Base-by-base conservation (phyloP, 1,140 invertebrate genomes). In the Saccostrea glomerata region DNA sequence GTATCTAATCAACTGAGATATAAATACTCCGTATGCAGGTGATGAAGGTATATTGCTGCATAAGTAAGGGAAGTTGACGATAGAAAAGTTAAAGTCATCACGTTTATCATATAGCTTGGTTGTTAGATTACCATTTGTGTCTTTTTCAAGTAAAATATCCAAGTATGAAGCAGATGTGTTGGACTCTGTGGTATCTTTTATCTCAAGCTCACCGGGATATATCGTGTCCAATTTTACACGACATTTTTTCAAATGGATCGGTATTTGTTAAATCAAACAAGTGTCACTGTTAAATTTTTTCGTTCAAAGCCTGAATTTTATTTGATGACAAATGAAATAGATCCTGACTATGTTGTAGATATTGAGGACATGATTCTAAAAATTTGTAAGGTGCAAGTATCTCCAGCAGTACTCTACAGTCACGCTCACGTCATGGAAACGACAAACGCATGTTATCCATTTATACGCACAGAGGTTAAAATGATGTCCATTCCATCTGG, bases 201-300 rank as follows among this genome's bases (percentile, higher is more conserved):
- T n/a, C n/a, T n/a, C n/a, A n/a, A n/a, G n/a, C n/a, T n/a, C n/a
- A n/a, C n/a, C n/a, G n/a, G n/a, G n/a, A n/a, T n/a, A n/a, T n/a
- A n/a, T n/a, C n/a, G n/a, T n/a, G 87, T 12, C 85, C 87, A 0
- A 36, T 91, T n/a, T 84, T 58, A 15, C 85, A 88, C 23, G 89
- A 89, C 88, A 36, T n/a, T 90, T 9, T 89, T 88, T 47, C 63
- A 89, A 25, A 56, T 88, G 23, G 73, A 91, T 54, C 83, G 88
- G 17, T 89, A 88, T 70, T 60, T 91, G 4, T n/a, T 91, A n/a
- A 91, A 91, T 85, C 88, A 89, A 84, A 86, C 88, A 12, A 63
- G 13, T 23, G 23, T 88, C n/a, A 23, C 56, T 0, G 25, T 90
- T 2, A 88, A 85, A 70, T 60, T 89, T 54, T 86, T 85, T 58